Percentiles rank a stretch among this genome's conserved stretches.
These are phyloP conservation scores for Scotopteryx bipunctaria DNA, from an alignment of 2,888 invertebrate genomes.

Conservation along the genomic window DNA sequence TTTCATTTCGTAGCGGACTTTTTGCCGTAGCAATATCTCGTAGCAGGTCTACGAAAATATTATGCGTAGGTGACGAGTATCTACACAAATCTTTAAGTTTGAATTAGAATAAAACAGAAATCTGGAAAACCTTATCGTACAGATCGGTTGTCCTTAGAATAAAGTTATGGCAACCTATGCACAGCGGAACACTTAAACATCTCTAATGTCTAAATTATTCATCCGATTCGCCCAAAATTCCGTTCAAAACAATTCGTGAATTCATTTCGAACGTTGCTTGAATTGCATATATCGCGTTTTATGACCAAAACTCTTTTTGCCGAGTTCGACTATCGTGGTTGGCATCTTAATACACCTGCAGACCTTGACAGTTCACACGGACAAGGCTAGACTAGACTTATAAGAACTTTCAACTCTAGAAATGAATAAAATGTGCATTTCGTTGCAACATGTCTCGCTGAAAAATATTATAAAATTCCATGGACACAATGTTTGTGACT, in stretches of 20 bases:
- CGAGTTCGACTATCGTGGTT: conserved; percentile 26
- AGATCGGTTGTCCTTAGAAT: not conserved
- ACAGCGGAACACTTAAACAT: conserved; percentile 3
- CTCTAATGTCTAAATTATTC: conserved; percentile 11
- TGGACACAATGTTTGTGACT: conserved; percentile 8
- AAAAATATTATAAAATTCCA: conserved; percentile 5
- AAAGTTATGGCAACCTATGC: not conserved
- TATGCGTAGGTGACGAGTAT: conserved; percentile 11
- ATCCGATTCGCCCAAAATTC: not conserved
- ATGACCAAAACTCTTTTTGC: conserved; percentile 26
- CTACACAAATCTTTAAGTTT: too few species aligned
- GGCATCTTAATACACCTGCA: conserved; percentile 30
- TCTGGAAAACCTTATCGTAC: not conserved
- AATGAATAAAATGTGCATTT: conserved; percentile 22
- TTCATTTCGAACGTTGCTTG: conserved; percentile 15
- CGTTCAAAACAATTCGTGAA: conserved; percentile 4
- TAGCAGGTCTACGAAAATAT: conserved; percentile 11
- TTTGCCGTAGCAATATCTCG: not conserved
- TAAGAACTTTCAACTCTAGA: conserved; percentile 37
- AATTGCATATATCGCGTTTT: conserved; percentile 23
- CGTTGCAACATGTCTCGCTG: not conserved
- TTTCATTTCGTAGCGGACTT: conserved; percentile 4
- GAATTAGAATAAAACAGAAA: too few species aligned
- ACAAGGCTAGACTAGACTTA: conserved; percentile 45
- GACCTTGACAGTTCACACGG: conserved; percentile 40